Conservation (phyloP, 35 echinoderm and acorn worm species). For the Nesometra sesokonis region DNA sequence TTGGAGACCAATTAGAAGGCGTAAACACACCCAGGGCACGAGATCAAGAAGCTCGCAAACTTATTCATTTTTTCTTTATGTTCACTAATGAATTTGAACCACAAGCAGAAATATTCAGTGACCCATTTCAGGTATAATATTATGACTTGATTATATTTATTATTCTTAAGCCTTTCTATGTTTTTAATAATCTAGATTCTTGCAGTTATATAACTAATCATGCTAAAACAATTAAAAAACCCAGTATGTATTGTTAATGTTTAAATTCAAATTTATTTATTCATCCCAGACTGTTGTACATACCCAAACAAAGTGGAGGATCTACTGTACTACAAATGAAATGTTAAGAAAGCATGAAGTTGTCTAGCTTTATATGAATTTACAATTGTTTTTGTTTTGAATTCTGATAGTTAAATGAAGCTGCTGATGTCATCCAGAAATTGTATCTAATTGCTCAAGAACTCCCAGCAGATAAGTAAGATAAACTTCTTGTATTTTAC, state of each 20-base stretch:
- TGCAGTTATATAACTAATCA: neutral
- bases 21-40: constrained; percentile 89
- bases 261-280: neutral
- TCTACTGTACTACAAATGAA: too few relatives aligned
- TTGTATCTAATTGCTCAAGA: constrained; percentile 94
- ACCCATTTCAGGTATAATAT: constrained; percentile 76
- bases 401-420: constrained; percentile 48
- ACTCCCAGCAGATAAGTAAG: constrained; percentile 83
- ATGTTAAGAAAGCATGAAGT: too few relatives aligned
- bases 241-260: neutral
- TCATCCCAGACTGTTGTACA: too few relatives aligned
- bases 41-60: constrained; percentile 80
- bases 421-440: constrained; percentile 97
- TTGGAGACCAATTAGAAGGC: constrained; percentile 87
- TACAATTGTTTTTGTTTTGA: neutral
- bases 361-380: constrained; percentile 1
- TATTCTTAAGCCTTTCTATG: too few relatives aligned
- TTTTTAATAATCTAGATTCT: too few relatives aligned
- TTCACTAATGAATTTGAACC: constrained; percentile 65
- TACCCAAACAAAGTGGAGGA: too few relatives aligned
- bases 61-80: constrained; percentile 86
- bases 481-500: neutral
- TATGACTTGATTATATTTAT: too few relatives aligned
- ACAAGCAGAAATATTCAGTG: constrained; percentile 67
- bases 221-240: neutral